Base-by-base conservation (phyloP, 2,888 invertebrate genomes). In the Drosophila austrosaltans region DNA sequence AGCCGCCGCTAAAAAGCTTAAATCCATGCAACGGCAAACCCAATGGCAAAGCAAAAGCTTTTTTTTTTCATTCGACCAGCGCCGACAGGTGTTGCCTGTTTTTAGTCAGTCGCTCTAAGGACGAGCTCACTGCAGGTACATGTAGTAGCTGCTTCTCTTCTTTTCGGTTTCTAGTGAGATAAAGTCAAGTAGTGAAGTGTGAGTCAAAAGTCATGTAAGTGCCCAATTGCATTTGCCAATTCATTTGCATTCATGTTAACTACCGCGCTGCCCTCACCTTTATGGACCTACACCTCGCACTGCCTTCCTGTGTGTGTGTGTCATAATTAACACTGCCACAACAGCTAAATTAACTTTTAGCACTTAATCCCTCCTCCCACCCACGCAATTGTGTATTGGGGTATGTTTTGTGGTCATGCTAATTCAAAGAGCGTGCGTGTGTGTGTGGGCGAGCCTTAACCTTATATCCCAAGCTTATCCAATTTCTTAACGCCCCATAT, bases 21-120 rank as follows among this genome's bases (percentile, higher is more conserved):
- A 54, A 4, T 25, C 48, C 22, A 22, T 10, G 22, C 42, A 16
- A 42, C n/a, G 4, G 8, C 48, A 48, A 48, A n/a, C n/a, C n/a
- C 36, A 36, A 40, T n/a, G 22, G 48, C 48, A 48, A 48, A 48
- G 22, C 4, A 22, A 25, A 25, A 48, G 48, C 48, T 48, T 48
- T 48, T 25, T 44, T 48, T 16, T 22, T 48, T 48, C 22, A 22
- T 25, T 59, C 48, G 60, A 63, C 57, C 36, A 57, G 58, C 60
- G 76, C 75, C 90, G 89, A 82, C 87, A 87, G 90, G 90, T 89
- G 89, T 87, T 86, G 86, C 63, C 61, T 71, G 56, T 63, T 8
- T 8, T n/a, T n/a, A 48, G 66, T 77, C 83, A 88, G 88, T 88
- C 77, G 81, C 75, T 70, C 63, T 75, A 78, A 81, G 90, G 83